These are phyloP conservation scores for Plagiodera versicolora DNA, from an alignment of 2,888 invertebrate genomes.

Conservation along the genomic window DNA sequence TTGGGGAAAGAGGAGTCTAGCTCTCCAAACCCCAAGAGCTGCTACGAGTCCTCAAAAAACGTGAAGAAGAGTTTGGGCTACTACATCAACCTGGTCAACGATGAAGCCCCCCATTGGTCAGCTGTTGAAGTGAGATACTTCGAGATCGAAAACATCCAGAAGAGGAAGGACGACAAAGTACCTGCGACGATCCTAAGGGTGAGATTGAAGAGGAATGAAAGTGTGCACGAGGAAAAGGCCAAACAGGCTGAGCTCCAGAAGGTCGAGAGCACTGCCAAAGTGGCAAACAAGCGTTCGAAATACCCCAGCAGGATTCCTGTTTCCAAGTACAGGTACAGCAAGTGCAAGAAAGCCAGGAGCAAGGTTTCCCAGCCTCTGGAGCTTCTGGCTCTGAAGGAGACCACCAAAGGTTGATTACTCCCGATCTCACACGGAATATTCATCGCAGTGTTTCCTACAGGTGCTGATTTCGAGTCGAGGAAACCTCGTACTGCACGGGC, in stretches of 20 bases:
- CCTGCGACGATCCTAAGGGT: background rate
- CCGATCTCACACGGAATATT: too few species aligned
- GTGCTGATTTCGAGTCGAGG: background rate
- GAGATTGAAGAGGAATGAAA: background rate
- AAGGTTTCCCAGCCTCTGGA: background rate
- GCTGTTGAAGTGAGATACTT: slow-evolving; percentile 19
- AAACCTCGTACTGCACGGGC: background rate
- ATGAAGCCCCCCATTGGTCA: background rate
- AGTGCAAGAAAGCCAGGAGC: slow-evolving; percentile 2
- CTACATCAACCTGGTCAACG: slow-evolving; percentile 29
- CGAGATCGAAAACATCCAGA: slow-evolving; percentile 16
- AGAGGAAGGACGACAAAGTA: background rate
- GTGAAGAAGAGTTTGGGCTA: slow-evolving; percentile 11
- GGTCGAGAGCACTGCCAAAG: background rate
- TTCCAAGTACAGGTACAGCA: slow-evolving; percentile 7
- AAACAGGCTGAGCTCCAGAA: background rate
- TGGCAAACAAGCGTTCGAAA: background rate
- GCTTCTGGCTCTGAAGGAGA: background rate
- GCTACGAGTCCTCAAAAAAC: background rate
- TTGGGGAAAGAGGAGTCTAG: too few species aligned
- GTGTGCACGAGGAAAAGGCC: background rate
- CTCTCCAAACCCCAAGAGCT: too few species aligned
- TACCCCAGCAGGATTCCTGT: slow-evolving; percentile 13
- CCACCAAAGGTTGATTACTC: too few species aligned
- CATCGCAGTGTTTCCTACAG: too few species aligned